Evolutionary conservation across 2,797 vertebrate genomes (phyloP).

Genomic region (Octomys mimax): DNA sequence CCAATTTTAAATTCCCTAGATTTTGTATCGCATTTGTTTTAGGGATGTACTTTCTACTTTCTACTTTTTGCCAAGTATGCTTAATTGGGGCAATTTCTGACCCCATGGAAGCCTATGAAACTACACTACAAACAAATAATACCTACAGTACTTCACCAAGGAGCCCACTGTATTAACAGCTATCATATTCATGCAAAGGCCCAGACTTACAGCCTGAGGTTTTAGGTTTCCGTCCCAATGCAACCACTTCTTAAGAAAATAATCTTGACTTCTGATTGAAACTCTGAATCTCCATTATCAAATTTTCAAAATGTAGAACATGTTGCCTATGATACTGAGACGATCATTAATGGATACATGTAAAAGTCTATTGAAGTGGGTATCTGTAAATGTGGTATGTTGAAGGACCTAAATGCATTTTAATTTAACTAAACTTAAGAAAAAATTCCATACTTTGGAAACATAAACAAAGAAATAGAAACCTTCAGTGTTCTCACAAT

Average conservation of each 20-base stretch:
- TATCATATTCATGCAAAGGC: neutral
- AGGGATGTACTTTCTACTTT: neutral
- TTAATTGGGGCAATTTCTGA: neutral
- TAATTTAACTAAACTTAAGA: conserved; percentile 29
- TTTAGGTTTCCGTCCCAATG: neutral
- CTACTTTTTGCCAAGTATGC: neutral
- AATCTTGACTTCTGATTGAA: neutral
- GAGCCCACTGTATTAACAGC: neutral
- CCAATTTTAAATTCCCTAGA: neutral
- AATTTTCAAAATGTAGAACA: neutral
- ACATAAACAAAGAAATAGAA: conserved; percentile 13
- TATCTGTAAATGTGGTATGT: neutral
- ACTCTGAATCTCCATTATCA: neutral
- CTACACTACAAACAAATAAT: neutral
- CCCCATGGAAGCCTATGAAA: neutral
- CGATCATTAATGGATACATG: neutral
- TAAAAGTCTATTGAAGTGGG: neutral
- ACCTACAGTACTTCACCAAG: neutral
- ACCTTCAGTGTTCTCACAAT: neutral
- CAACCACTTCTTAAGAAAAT: neutral
- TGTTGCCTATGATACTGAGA: neutral
- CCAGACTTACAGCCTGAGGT: neutral
- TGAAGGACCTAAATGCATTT: conserved; percentile 12
- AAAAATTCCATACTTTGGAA: neutral
- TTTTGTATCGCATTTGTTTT: neutral